A percentile compares a stretch with the other conserved stretches of the same genome.
Evolutionary conservation across 2,797 vertebrate species (phyloP).

Genomic region (Enteromius argenteus): DNA sequence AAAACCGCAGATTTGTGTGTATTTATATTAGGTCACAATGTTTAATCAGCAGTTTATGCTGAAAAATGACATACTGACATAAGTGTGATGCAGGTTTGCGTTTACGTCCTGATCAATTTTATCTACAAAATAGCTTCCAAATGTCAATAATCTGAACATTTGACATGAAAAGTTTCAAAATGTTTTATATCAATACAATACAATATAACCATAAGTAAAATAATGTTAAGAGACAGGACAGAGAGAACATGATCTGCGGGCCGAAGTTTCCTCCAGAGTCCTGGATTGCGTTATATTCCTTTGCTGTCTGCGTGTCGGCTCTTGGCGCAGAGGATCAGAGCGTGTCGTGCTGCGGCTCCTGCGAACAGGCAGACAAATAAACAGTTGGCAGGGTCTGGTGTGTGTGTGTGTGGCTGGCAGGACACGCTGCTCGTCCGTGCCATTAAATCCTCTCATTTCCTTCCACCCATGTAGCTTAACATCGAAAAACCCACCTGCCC

Average conservation of each 20-base stretch:
- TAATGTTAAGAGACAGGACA: background rate
- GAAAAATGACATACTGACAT: background rate
- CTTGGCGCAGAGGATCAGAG: background rate
- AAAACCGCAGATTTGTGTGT: background rate
- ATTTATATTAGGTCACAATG: conserved; percentile 7
- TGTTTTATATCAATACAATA: background rate
- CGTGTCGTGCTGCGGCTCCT: conserved; percentile 18
- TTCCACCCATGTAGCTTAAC: conserved; percentile 6
- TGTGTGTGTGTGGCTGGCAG: conserved; percentile 37
- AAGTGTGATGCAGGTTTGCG: background rate
- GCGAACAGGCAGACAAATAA: conserved; percentile 49
- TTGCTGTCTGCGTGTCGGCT: background rate
- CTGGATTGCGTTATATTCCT: background rate
- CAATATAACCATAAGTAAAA: too few species aligned
- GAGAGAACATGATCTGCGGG: background rate
- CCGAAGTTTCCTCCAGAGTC: background rate
- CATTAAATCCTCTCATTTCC: conserved; percentile 32
- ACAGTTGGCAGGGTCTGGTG: conserved; percentile 45
- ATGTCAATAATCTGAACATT: background rate
- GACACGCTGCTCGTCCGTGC: background rate
- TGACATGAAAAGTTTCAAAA: background rate
- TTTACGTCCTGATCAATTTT: background rate
- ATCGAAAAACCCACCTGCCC: conserved; percentile 1
- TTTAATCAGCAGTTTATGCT: conserved; percentile 14
- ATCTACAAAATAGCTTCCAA: background rate